Percentiles rank a stretch among this genome's conserved stretches.
These are phyloP conservation scores for Sebastes schlegelii DNA, from an alignment of 2,113 vertebrate species.

Conservation along the genomic window DNA sequence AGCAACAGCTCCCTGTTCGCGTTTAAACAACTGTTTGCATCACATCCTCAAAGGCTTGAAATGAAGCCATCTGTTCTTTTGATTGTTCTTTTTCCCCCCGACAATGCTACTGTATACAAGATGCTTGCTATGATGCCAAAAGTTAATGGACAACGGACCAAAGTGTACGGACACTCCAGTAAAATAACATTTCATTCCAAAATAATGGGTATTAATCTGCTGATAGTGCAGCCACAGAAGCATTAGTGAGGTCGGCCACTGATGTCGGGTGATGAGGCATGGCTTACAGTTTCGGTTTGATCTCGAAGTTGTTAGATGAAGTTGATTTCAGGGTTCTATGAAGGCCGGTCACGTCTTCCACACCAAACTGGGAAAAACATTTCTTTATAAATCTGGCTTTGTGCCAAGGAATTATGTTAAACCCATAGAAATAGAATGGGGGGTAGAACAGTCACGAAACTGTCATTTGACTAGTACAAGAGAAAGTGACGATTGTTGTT, in stretches of 20 bases:
- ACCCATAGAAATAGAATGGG: too few relatives aligned
- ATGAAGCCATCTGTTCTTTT: not conserved
- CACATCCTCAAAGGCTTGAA: not conserved
- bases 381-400: not conserved
- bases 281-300: not conserved
- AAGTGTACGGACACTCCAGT: not conserved
- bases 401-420: too few relatives aligned
- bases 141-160: too few relatives aligned
- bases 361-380: not conserved
- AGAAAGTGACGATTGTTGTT: too few relatives aligned
- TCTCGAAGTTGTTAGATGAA: not conserved
- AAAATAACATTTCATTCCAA: not conserved
- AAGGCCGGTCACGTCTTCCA: not conserved
- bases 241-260: not conserved
- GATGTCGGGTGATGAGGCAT: not conserved
- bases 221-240: not conserved
- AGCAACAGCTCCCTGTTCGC: constrained; percentile 1
- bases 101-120: not conserved
- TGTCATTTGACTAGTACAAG: too few relatives aligned
- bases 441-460: too few relatives aligned
- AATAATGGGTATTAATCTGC: not conserved
- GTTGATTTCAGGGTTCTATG: not conserved
- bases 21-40: not conserved
- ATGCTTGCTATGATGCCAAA: not conserved
- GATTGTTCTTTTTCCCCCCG: not conserved